Percentiles rank a stretch among this genome's conserved stretches.
phyloP scores from a whole-genome alignment of 1,140 invertebrate genomes.

The Procambarus virginalis region DNA sequence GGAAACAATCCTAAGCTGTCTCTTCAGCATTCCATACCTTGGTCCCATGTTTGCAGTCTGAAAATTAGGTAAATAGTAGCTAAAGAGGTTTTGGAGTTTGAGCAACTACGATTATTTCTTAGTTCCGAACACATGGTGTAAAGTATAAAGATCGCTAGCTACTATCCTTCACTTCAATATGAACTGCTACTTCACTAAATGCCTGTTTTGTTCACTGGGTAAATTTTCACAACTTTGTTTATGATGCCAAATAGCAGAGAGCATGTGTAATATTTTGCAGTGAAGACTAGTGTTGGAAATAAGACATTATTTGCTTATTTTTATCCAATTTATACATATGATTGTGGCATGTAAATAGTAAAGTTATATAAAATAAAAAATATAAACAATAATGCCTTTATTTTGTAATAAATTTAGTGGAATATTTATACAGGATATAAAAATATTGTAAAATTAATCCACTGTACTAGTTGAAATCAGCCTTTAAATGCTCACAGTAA shows the following conservation, averaged over 20 bases:
- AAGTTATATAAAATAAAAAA: conserved; percentile 45
- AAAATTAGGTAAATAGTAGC: background rate
- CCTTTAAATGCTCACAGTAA: no score
- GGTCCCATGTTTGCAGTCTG: background rate
- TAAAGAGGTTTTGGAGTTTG: background rate
- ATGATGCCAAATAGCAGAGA: background rate
- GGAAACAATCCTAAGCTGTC: conserved; percentile 73
- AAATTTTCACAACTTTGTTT: background rate
- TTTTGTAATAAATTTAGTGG: no score
- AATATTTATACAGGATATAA: no score
- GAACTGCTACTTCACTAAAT: background rate
- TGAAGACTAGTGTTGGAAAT: background rate
- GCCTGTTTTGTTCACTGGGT: background rate
- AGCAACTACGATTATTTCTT: background rate
- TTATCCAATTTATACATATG: conserved; percentile 23
- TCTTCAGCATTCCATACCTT: conserved; percentile 17
- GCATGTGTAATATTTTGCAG: background rate
- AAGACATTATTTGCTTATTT: conserved; percentile 19
- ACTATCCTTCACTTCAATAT: background rate
- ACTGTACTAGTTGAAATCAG: no score
- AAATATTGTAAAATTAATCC: no score
- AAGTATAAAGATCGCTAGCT: background rate
- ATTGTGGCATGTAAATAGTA: conserved; percentile 41
- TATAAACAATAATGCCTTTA: no score
- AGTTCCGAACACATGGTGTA: background rate